Conservation (phyloP, 1,140 invertebrate genomes). For the Heliconius eleuchia region DNA sequence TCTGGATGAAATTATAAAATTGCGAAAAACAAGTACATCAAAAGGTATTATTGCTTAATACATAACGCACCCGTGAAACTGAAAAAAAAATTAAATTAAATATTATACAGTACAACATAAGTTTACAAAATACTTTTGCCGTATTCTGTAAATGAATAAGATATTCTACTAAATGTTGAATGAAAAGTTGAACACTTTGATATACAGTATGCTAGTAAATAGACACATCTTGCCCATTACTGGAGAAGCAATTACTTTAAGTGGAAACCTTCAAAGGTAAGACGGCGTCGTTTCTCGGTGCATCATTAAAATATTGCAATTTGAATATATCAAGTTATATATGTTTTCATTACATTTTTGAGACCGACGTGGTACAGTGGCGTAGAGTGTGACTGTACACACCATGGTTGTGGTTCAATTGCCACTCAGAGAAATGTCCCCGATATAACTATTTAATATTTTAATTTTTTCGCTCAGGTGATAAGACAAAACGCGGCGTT, state of each 20-base stretch:
- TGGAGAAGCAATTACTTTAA: slow-evolving; percentile 13
- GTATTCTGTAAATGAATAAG: background rate
- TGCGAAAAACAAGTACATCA: no score
- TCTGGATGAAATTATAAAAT: no score
- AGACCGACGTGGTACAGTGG: no score
- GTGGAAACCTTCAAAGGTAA: slow-evolving; percentile 12
- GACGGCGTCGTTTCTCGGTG: background rate
- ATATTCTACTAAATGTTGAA: background rate
- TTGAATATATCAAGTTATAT: background rate
- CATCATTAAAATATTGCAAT: slow-evolving; percentile 8
- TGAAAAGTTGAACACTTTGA: background rate
- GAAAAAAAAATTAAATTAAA: background rate
- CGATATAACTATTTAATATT: no score
- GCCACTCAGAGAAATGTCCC: no score
- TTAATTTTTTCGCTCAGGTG: no score
- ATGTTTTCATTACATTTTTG: background rate
- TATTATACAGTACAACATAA: background rate
- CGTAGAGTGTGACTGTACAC: background rate
- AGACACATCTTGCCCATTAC: slow-evolving; percentile 8
- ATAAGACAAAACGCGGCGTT: no score
- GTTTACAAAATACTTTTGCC: background rate
- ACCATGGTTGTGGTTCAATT: no score
- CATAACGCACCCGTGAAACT: no score
- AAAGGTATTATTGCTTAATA: no score
- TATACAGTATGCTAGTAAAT: background rate